Conservation (phyloP, 2,113 vertebrate species). For the Rhea americana region DNA sequence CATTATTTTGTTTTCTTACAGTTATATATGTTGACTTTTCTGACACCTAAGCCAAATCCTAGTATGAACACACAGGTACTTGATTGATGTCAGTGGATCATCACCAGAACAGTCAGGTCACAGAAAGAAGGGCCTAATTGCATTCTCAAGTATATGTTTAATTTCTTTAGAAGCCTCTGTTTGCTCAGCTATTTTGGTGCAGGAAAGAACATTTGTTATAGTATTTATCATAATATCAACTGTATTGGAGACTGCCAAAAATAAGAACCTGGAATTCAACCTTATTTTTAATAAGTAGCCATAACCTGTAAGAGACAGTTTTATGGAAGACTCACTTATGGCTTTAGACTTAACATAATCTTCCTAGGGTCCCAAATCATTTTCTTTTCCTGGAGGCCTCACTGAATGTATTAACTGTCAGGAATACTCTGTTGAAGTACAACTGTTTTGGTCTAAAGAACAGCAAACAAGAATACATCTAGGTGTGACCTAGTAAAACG, state of each 20-base stretch:
- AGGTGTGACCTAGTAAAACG: neutral
- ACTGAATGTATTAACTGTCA: neutral
- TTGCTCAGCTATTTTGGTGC: neutral
- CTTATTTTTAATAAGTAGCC: neutral
- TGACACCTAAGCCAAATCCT: neutral
- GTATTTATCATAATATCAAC: neutral
- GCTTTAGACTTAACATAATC: neutral
- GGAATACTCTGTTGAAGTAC: neutral
- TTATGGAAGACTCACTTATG: neutral
- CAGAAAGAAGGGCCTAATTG: neutral
- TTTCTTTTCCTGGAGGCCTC: neutral
- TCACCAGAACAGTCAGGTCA: neutral
- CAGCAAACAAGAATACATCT: neutral
- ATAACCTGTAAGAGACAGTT: neutral
- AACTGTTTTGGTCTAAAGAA: neutral
- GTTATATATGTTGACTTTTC: neutral
- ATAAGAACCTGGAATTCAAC: neutral
- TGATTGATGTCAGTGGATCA: neutral
- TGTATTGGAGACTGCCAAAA: neutral
- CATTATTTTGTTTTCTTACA: neutral
- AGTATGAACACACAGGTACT: neutral
- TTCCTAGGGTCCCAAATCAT: neutral
- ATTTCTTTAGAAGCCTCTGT: neutral
- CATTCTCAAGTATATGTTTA: neutral
- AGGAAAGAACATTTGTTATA: neutral